Evolutionary conservation across 1,140 invertebrate genomes (phyloP).

Genomic region (Aphelenchoides fujianensis): DNA sequence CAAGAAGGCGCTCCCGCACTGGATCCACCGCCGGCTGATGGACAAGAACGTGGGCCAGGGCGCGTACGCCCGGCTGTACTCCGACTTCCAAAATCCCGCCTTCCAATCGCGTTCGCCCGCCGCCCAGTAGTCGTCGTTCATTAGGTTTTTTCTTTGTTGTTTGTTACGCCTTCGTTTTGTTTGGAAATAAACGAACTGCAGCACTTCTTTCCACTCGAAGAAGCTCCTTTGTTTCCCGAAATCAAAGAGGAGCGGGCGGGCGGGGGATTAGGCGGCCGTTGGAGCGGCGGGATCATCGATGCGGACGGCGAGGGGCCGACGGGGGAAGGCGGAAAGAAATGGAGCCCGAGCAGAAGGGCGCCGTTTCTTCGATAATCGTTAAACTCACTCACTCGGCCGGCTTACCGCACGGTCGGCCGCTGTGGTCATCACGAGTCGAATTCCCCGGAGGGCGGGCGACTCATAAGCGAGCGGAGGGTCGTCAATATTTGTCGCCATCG

Average conservation of each 20-base stretch:
- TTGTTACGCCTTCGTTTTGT: conserved; percentile 16
- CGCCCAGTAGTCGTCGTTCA: neutral
- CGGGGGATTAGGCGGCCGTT: neutral
- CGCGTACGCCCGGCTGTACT: conserved; percentile 37
- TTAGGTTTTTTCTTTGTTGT: neutral
- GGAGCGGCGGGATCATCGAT: neutral
- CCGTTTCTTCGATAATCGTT: neutral
- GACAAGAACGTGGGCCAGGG: conserved; percentile 46
- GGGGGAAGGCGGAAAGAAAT: neutral
- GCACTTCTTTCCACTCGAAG: neutral
- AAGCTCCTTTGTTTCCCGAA: neutral
- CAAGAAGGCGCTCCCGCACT: conserved; percentile 46
- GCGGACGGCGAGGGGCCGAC: too few relatives aligned
- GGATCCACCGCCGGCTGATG: conserved; percentile 47
- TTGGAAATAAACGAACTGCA: neutral
- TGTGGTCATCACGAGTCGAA: neutral
- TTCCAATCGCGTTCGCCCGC: neutral
- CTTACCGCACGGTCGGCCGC: neutral
- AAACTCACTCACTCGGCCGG: neutral
- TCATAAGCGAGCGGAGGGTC: neutral
- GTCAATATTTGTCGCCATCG: neutral
- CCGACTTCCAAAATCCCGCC: conserved; percentile 42
- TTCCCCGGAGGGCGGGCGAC: neutral
- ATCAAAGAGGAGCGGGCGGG: neutral
- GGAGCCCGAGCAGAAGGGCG: neutral